Base-by-base conservation (phyloP, 2,113 vertebrate species). In the Chrysochloris asiatica region DNA sequence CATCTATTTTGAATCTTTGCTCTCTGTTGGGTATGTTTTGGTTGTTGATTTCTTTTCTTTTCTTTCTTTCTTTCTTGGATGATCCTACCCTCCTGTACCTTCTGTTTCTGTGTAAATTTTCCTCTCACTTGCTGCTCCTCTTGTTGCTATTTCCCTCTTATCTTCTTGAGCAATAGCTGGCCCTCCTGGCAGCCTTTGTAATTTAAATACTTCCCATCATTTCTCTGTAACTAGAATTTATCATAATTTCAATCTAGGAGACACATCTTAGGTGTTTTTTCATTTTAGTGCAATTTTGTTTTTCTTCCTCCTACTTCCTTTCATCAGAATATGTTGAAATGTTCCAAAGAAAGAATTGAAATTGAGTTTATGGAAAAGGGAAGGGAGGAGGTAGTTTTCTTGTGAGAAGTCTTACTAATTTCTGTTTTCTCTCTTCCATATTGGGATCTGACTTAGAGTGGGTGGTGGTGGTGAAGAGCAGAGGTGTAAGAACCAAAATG, bases 311-410 rank as follows among this genome's bases (percentile, higher is more conserved):
- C 76, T 56, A 7, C 43, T 73, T 77, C 38, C 59, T 90, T 84
- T 87, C 65, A 45, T 36, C 65, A 71, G 87, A 84, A 86, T 54
- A 50, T 26, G 48, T n/a, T n/a, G n/a, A n/a, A n/a, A n/a, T 19
- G 48, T 83, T 87, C 79, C 82, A 41, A 36, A 78, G 91, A 89
- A 63, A 67, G 54, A 72, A 16, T 22, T 12, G 87, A 86, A 83
- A 67, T 5, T 5, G 69, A 73, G 54, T 43, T 2, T 2, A 6
- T n/a, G 17, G 47, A 30, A 48, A 65, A 86, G 84, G 81, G 47
- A 38, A 28, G 76, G 33, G 41, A 19, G 48, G 28, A 71, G 41
- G 76, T 1, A 5, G 22, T 45, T 73, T 41, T 52, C 71, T 17
- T 6, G 45, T 65, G 26, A 6, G 21, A 86, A 69, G 88, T 72